Conservation (phyloP, 92 coral and sea anemone species). For the Muricea muricata region DNA sequence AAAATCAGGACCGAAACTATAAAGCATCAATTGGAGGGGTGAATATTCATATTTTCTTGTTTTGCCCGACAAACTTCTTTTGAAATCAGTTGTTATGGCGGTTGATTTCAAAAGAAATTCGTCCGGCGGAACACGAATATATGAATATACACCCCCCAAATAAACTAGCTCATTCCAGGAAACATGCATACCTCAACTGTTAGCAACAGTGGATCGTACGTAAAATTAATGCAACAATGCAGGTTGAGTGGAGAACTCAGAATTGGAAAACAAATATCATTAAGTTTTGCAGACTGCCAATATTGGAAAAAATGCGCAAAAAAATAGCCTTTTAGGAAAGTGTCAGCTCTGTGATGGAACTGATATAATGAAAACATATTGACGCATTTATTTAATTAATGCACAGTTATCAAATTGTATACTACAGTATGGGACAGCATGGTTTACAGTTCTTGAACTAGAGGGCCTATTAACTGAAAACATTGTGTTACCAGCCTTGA, state of each 20-base stretch:
- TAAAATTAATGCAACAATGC: background rate
- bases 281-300: background rate
- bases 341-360: background rate
- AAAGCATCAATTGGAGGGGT: no score
- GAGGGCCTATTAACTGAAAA: background rate
- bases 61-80: no score
- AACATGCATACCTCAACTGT: background rate
- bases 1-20: no score
- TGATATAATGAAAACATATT: background rate
- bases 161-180: background rate
- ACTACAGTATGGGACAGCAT: background rate
- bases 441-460: constrained; percentile 41
- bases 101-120: no score
- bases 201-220: background rate
- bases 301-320: background rate
- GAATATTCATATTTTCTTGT: no score
- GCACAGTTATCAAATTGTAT: background rate
- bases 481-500: constrained; percentile 8
- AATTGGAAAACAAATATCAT: background rate
- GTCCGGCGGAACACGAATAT: no score
- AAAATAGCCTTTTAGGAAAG: background rate
- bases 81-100: no score
- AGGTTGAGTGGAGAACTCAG: background rate
- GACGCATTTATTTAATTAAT: background rate
- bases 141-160: no score